Conservation (phyloP, 2,888 invertebrate species). For the Podabrus alpinus region DNA sequence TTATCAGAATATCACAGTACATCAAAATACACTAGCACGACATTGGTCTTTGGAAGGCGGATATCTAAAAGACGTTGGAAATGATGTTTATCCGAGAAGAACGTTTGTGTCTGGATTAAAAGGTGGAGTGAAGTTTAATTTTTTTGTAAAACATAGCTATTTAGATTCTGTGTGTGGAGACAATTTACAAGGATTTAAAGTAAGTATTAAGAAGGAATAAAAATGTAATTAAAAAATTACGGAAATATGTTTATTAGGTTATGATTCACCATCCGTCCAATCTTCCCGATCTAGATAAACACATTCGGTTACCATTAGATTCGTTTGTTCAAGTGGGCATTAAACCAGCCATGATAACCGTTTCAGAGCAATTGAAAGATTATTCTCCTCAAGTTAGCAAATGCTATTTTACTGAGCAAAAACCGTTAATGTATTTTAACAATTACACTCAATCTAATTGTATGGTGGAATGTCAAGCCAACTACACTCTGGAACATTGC, state of each 20-base stretch:
- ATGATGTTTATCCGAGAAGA: constrained; percentile 68
- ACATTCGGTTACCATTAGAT: constrained; percentile 65
- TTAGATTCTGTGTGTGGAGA: constrained; percentile 63
- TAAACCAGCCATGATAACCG: constrained; percentile 72
- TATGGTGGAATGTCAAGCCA: constrained; percentile 68
- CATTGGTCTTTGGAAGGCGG: constrained; percentile 68
- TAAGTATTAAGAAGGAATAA: constrained; percentile 44
- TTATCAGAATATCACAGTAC: neutral
- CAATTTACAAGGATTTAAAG: constrained; percentile 21
- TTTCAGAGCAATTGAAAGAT: constrained; percentile 64
- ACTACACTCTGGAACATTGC: constrained; percentile 63
- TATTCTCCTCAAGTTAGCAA: constrained; percentile 65
- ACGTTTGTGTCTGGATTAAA: constrained; percentile 52
- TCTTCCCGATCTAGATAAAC: constrained; percentile 62
- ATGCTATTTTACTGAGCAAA: constrained; percentile 67
- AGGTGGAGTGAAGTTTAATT: constrained; percentile 57
- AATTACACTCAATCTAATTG: constrained; percentile 70
- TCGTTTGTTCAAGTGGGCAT: constrained; percentile 69
- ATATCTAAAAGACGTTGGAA: constrained; percentile 57
- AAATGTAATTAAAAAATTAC: constrained; percentile 48
- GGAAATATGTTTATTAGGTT: neutral
- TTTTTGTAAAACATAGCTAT: constrained; percentile 59
- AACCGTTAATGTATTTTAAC: constrained; percentile 65
- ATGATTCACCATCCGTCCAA: constrained; percentile 58
- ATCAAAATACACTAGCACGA: constrained; percentile 41